Evolutionary conservation across 92 coral and sea anemone genomes (phyloP), one percentile per base, ranked within the genome.

Genomic region (Phymanthus crucifer): DNA sequence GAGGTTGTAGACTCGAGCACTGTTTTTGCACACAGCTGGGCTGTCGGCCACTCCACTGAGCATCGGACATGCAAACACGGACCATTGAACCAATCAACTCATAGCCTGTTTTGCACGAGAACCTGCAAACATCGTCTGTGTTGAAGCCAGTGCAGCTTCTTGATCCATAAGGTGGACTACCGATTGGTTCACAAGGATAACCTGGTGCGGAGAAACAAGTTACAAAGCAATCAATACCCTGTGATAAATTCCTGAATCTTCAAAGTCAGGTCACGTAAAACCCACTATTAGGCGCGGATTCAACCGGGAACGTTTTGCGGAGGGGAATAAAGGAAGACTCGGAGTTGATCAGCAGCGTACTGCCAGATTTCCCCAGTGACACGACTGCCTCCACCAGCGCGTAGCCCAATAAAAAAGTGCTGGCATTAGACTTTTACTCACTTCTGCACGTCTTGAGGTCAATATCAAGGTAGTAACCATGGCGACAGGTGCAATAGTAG

Each of bases 111-210:
- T 66, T 61, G 58, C 97, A 93, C 26, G 77, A 71, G 66, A 93
- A 90, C 32, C 77, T 77, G 36, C 97, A 93, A 19, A 66, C 54
- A 45, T 86, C 80, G 46, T 90, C 91, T 12, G 87, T 87, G 17
- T 83, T 81, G 71, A 80, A 80, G 26, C 97, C 97, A 32, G 93
- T 61, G 43, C 97, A 92, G 37, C 79, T 87, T 87, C 77, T 89
- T 33, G 54, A 71, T 8, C 97, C 97, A 21, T 80, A 75, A 66
- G 79, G 24, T 24, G 90, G 93, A 21, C 64, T 61, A 47, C 76
- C 48, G n/a, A 92, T 75, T 13, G 91, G 70, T 2, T 66, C 48
- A 27, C 97, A 92, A 23, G 89, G 84, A 21, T 90, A 88, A 27
- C 91, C 93, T 92, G 52, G 4, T 32, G 35, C n/a, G n/a, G n/a